Evolutionary conservation across 2,888 invertebrate species (phyloP).

Genomic region (Epicampocera succincta): DNA sequence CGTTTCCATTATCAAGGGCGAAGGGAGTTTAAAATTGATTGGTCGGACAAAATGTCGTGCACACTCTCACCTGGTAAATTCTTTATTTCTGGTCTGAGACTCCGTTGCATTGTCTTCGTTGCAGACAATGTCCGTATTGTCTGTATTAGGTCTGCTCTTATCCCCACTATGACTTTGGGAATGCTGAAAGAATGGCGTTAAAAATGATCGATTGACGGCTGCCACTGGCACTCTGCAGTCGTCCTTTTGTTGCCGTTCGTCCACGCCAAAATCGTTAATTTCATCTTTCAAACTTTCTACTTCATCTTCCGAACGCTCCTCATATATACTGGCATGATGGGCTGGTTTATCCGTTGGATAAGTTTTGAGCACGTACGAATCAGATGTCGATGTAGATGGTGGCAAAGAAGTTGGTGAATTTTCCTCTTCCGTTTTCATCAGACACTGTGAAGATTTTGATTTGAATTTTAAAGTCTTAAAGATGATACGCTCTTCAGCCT

Average conservation of each 20-base stretch:
- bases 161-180: conserved; percentile 24
- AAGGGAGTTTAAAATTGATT: too few relatives aligned
- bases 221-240: conserved; percentile 12
- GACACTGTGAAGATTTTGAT: conserved; percentile 67
- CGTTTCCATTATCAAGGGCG: too few relatives aligned
- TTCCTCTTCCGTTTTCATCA: conserved; percentile 71
- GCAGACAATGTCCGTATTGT: conserved; percentile 7
- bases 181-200: conserved; percentile 56
- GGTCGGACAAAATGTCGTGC: background rate
- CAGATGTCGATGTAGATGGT: conserved; percentile 23
- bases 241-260: conserved; percentile 57
- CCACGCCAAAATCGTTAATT: conserved; percentile 58
- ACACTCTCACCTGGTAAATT: conserved; percentile 76
- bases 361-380: conserved; percentile 30
- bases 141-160: background rate
- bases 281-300: conserved; percentile 77
- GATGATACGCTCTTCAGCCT: conserved; percentile 72
- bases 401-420: conserved; percentile 11
- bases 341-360: conserved; percentile 34
- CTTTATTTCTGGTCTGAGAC: conserved; percentile 64
- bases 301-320: conserved; percentile 80
- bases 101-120: background rate
- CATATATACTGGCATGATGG: conserved; percentile 74
- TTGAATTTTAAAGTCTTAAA: conserved; percentile 71
- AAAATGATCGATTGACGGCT: conserved; percentile 59